Percentiles rank a stretch among this genome's conserved stretches.
phyloP scores from a whole-genome alignment of 2,797 vertebrate species.

The Micromesistius poutassou region DNA sequence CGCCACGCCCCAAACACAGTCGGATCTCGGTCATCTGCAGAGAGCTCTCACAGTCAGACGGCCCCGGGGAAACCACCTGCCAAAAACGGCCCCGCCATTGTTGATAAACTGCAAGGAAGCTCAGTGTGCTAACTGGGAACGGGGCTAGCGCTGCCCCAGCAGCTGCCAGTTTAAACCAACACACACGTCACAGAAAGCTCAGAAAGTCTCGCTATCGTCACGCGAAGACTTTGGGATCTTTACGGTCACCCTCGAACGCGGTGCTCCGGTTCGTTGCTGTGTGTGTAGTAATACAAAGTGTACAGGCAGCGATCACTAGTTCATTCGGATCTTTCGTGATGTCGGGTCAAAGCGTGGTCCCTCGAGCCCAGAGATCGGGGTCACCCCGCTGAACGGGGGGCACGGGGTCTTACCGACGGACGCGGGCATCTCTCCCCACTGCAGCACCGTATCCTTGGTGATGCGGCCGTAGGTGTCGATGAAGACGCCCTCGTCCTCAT shows the following conservation, averaged over 20 bases:
- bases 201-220: too few species aligned
- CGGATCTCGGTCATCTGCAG: too few species aligned
- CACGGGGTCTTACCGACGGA: slow-evolving; percentile 78
- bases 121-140: too few species aligned
- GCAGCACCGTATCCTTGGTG: slow-evolving; percentile 90
- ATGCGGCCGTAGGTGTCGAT: slow-evolving; percentile 90
- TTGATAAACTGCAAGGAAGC: not conserved
- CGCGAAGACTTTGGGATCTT: too few species aligned
- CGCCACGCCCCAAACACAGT: too few species aligned
- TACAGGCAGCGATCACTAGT: too few species aligned
- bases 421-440: slow-evolving; percentile 93
- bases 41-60: not conserved
- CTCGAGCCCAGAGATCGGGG: not conserved
- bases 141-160: too few species aligned
- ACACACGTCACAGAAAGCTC: not conserved
- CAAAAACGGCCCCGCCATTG: not conserved
- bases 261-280: too few species aligned
- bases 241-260: too few species aligned
- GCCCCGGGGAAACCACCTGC: not conserved
- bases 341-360: not conserved
- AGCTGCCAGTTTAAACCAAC: not conserved
- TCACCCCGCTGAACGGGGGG: not conserved
- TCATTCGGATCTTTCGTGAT: too few species aligned
- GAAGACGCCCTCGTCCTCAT: slow-evolving; percentile 90
- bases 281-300: too few species aligned